A percentile compares a stretch with the other conserved stretches of the same genome.
Evolutionary conservation across 2,113 vertebrate species (phyloP).

Genomic region (Nestor notabilis): DNA sequence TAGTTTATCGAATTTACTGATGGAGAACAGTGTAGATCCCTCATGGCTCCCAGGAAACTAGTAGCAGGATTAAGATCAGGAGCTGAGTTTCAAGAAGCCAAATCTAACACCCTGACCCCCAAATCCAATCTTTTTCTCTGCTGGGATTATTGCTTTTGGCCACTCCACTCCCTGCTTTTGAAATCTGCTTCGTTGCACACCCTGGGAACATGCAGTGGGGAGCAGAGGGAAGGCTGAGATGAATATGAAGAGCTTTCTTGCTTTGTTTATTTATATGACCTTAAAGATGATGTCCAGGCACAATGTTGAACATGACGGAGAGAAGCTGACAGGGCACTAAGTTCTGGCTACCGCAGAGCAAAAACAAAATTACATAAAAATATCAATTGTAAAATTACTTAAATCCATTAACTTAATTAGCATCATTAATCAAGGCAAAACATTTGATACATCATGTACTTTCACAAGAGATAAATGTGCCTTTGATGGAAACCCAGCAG

Average conservation of each 20-base stretch:
- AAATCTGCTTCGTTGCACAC: neutral
- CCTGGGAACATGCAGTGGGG: neutral
- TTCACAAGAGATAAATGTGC: conserved; percentile 61
- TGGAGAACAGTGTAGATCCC: neutral
- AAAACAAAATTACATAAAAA: conserved; percentile 64
- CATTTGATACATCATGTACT: conserved; percentile 68
- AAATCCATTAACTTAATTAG: conserved; percentile 74
- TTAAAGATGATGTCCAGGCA: conserved; percentile 22
- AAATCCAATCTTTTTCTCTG: neutral
- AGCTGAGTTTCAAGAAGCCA: neutral
- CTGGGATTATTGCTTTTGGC: neutral
- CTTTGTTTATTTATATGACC: conserved; percentile 53
- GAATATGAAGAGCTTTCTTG: neutral
- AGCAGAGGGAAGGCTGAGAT: neutral
- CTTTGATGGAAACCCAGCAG: conserved; percentile 44
- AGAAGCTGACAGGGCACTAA: conserved; percentile 49
- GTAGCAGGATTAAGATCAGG: neutral
- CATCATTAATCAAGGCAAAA: conserved; percentile 69
- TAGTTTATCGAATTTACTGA: neutral
- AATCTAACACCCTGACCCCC: neutral
- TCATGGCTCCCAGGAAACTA: neutral
- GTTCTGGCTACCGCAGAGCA: conserved; percentile 23
- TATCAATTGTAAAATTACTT: conserved; percentile 63
- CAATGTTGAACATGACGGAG: neutral
- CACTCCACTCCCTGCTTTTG: neutral